Evolutionary conservation across 1,140 invertebrate genomes (phyloP).

Genomic region (Eufriesea mexicana): DNA sequence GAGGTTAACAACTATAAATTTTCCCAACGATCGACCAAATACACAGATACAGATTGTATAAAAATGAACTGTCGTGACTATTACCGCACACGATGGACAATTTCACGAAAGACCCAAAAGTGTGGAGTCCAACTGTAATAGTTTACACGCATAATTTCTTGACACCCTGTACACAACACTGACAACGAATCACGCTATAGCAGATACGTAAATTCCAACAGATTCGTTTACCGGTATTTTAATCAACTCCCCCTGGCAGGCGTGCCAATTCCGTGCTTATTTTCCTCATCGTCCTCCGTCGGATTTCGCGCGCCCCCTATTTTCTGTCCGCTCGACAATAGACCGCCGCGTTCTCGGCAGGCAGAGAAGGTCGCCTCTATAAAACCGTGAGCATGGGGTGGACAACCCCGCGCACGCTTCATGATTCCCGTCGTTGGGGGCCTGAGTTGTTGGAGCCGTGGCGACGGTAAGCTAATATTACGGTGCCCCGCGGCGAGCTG

Average conservation of each 20-base stretch:
- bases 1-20: too few relatives aligned
- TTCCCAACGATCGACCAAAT: too few relatives aligned
- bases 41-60: too few relatives aligned
- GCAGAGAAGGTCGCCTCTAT: slow-evolving; percentile 45
- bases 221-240: not conserved
- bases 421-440: slow-evolving; percentile 39
- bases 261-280: slow-evolving; percentile 19
- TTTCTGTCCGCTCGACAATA: slow-evolving; percentile 41
- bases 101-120: too few relatives aligned
- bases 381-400: slow-evolving; percentile 45
- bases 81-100: too few relatives aligned
- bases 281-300: not conserved
- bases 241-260: not conserved
- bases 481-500: slow-evolving; percentile 80
- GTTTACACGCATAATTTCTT: too few relatives aligned
- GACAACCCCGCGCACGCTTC: slow-evolving; percentile 39
- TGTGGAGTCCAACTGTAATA: too few relatives aligned
- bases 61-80: too few relatives aligned
- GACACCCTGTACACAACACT: too few relatives aligned
- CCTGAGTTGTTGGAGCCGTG: slow-evolving; percentile 51
- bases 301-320: not conserved
- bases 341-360: slow-evolving; percentile 33
- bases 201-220: not conserved
- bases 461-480: slow-evolving; percentile 80
- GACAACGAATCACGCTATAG: too few relatives aligned